phyloP scores from a whole-genome alignment of 2,888 invertebrate species.

The Amphipyra tragopoginis region DNA sequence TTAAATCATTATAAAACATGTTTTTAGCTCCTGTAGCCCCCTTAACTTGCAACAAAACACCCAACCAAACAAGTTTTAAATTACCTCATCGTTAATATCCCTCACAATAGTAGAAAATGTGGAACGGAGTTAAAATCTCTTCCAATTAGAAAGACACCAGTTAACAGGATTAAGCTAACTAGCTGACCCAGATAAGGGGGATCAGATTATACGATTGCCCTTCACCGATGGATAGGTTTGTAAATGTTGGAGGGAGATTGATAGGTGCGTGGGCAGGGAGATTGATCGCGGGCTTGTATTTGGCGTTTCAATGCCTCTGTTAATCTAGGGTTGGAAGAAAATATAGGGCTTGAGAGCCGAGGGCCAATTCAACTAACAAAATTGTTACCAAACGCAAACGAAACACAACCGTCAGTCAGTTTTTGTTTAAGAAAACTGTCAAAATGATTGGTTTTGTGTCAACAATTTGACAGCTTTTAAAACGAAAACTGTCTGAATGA shows the following conservation, averaged over 20 bases:
- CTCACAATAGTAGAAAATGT: slow-evolving; percentile 14
- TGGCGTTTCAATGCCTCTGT: slow-evolving; percentile 18
- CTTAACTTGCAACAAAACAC: neutral
- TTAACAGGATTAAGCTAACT: slow-evolving; percentile 40
- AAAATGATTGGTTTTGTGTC: too few relatives aligned
- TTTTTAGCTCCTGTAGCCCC: too few relatives aligned
- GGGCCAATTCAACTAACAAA: too few relatives aligned
- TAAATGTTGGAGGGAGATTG: slow-evolving; percentile 27
- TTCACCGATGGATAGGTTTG: slow-evolving; percentile 12
- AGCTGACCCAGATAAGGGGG: slow-evolving; percentile 38
- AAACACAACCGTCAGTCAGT: too few relatives aligned
- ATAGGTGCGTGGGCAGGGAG: slow-evolving; percentile 23
- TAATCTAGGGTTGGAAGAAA: slow-evolving; percentile 10
- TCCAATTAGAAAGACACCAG: slow-evolving; percentile 40
- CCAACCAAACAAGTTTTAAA: slow-evolving; percentile 1
- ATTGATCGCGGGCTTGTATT: slow-evolving; percentile 37
- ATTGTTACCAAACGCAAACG: too few relatives aligned
- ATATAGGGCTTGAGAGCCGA: neutral
- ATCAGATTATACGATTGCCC: slow-evolving; percentile 15
- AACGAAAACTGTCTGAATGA: too few relatives aligned
- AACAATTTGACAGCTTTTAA: too few relatives aligned
- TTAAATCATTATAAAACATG: too few relatives aligned
- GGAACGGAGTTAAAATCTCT: slow-evolving; percentile 23
- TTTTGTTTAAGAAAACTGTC: too few relatives aligned
- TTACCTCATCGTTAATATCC: slow-evolving; percentile 6